phyloP scores from a whole-genome alignment of 2,888 invertebrate species.

The Pherbina coryleti region DNA sequence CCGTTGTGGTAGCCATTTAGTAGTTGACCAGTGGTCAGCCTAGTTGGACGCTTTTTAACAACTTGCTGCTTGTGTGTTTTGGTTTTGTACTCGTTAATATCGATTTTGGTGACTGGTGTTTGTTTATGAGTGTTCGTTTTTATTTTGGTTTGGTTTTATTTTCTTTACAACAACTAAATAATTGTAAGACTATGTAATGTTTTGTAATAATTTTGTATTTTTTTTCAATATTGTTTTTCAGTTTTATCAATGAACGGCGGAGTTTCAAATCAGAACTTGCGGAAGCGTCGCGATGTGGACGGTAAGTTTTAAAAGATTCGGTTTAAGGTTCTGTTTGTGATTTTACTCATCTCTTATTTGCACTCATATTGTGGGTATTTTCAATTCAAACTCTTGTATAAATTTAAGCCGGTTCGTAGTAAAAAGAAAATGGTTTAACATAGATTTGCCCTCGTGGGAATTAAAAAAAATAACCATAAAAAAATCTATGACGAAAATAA shows the following conservation, averaged over 20 bases:
- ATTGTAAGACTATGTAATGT: background rate
- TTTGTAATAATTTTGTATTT: background rate
- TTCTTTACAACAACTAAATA: conserved; percentile 10
- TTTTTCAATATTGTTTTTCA: conserved; percentile 52
- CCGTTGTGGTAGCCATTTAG: conserved; percentile 45
- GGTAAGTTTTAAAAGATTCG: conserved; percentile 55
- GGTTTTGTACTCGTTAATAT: background rate
- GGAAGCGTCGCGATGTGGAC: conserved; percentile 59
- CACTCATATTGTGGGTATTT: background rate
- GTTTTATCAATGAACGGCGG: conserved; percentile 69
- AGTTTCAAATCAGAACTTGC: conserved; percentile 57
- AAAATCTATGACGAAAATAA: no score
- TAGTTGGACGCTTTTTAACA: conserved; percentile 6
- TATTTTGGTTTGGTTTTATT: conserved; percentile 2
- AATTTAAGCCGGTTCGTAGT: background rate
- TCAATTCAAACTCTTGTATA: no score
- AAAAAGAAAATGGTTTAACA: background rate
- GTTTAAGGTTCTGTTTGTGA: background rate
- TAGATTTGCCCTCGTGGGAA: no score
- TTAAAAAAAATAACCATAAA: no score
- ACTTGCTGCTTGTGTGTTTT: conserved; percentile 21
- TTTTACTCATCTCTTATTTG: background rate
- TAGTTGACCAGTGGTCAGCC: conserved; percentile 54
- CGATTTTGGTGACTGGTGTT: background rate
- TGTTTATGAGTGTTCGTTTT: conserved; percentile 16